These are phyloP conservation scores for Nesometra sesokonis DNA, from an alignment of 35 echinoderm and acorn worm species.

Conservation along the genomic window DNA sequence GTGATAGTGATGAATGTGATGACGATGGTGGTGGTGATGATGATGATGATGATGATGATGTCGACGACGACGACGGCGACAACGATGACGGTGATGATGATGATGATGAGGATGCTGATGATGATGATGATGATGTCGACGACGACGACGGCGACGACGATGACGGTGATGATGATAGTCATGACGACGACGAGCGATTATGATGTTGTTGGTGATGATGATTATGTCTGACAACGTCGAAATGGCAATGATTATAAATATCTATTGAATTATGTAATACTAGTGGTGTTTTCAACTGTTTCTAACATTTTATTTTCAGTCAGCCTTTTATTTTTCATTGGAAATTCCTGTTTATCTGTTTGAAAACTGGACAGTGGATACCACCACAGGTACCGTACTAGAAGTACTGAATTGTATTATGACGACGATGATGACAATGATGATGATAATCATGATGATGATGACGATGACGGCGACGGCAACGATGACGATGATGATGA, in stretches of 20 bases:
- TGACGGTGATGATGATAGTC: neutral
- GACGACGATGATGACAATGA: neutral
- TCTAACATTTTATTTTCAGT: neutral
- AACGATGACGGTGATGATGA: neutral
- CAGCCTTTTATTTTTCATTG: neutral
- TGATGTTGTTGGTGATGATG: no score
- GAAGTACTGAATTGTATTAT: neutral
- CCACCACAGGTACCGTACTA: neutral
- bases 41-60: conserved; percentile 13
- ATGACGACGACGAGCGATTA: no score
- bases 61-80: neutral
- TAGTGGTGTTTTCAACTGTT: no score
- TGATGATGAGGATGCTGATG: no score
- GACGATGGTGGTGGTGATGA: conserved; percentile 6
- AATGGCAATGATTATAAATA: no score
- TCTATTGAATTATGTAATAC: no score
- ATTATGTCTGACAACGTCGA: neutral
- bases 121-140: conserved; percentile 1
- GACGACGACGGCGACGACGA: neutral
- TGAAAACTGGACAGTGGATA: neutral
- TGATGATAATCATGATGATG: no score
- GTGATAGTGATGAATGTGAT: no score
- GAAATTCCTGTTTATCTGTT: neutral
- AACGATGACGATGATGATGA: no score
- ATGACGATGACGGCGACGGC: no score